Conservation (phyloP, 2,888 invertebrate species). For the Saturnia japonica region DNA sequence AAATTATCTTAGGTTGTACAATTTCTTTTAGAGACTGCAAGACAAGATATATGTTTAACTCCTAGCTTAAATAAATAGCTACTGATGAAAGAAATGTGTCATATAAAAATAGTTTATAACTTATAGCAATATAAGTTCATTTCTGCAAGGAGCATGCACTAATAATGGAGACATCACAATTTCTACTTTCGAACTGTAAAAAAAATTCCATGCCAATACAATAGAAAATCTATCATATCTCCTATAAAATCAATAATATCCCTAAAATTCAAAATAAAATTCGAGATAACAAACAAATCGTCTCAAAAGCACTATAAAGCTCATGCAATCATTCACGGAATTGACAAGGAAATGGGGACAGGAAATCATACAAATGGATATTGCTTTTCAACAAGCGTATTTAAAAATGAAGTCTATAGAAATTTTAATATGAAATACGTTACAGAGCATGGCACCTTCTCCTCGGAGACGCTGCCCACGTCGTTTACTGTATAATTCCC, state of each 20-base stretch:
- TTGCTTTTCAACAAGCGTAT: conserved; percentile 50
- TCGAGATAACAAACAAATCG: not conserved
- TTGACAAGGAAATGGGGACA: conserved; percentile 52
- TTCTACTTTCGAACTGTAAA: not conserved
- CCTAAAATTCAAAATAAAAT: not conserved
- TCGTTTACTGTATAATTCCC: conserved; percentile 74
- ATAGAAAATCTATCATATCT: not conserved
- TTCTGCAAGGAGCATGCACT: not conserved
- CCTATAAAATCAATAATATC: not conserved
- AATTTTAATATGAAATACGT: conserved; percentile 38
- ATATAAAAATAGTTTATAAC: not conserved
- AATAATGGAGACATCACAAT: not conserved
- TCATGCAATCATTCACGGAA: conserved; percentile 52
- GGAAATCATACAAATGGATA: conserved; percentile 53
- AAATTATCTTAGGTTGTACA: not conserved
- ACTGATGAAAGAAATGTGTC: not conserved
- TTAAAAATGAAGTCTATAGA: conserved; percentile 34
- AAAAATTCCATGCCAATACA: not conserved
- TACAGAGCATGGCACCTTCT: conserved; percentile 72
- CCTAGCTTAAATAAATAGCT: not conserved
- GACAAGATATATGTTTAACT: not conserved
- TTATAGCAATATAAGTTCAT: not conserved
- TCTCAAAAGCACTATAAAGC: conserved; percentile 42
- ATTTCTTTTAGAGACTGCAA: not conserved
- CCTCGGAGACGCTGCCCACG: conserved; percentile 75